These are phyloP conservation scores for Chaetogeoica ovagalla DNA, from an alignment of 2,888 invertebrate species.

Conservation along the genomic window DNA sequence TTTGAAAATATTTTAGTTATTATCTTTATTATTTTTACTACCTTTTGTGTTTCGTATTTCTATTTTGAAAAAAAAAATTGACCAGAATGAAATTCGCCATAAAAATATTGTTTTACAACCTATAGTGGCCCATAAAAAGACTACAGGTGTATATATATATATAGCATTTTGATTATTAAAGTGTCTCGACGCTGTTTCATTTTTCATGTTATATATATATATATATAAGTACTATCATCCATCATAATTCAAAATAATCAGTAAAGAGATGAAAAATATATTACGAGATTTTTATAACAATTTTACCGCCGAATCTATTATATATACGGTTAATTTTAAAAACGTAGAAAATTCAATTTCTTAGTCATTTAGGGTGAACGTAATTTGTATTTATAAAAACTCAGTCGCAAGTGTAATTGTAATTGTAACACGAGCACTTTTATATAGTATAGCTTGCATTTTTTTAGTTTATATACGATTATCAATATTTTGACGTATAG, in stretches of 20 bases:
- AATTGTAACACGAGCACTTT: too few species aligned
- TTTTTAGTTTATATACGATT: too few species aligned
- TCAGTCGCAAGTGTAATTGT: too few species aligned
- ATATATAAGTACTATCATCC: not conserved
- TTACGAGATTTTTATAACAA: not conserved
- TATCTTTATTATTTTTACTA: not conserved
- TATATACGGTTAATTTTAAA: too few species aligned
- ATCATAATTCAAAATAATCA: constrained; percentile 22
- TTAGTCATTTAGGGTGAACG: too few species aligned
- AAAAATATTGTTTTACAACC: constrained; percentile 38
- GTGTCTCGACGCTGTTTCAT: constrained; percentile 1
- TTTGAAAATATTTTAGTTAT: too few species aligned
- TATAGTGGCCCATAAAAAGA: constrained; percentile 11
- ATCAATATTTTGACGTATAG: too few species aligned
- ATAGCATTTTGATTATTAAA: not conserved
- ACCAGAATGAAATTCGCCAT: constrained; percentile 4
- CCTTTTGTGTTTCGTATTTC: not conserved
- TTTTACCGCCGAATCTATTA: not conserved
- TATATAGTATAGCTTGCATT: too few species aligned
- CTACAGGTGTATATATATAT: too few species aligned
- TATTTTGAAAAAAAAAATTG: not conserved
- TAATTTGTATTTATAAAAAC: too few species aligned
- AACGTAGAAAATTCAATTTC: too few species aligned
- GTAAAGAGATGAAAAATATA: not conserved
- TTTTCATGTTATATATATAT: constrained; percentile 15